Base-by-base conservation (phyloP, 2,113 vertebrate species). In the Sula dactylatra region DNA sequence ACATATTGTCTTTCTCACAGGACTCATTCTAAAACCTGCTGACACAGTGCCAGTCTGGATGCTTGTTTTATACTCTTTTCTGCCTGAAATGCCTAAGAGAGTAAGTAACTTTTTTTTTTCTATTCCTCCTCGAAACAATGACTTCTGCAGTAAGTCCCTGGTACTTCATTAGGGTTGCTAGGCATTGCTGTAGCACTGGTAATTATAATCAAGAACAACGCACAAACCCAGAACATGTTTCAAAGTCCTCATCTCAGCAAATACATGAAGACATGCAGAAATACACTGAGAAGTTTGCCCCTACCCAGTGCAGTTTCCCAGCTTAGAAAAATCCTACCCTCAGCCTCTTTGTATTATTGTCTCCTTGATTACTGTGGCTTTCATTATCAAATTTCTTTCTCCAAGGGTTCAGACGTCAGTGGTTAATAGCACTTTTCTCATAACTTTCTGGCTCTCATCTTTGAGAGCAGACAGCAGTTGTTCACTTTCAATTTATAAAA, bases 401-500 rank as follows among this genome's bases (percentile, higher is more conserved):
- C 82, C 78, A 69, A 17, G 32, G 50, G 67, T 95, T 92, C 26
- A 31, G 18, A 87, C 89, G 73, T 71, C 77, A 82, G 52, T 36
- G 27, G 47, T 82, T 91, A 93, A 93, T 21, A 44, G 61, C 13
- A 66, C 10, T 94, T 96, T 79, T 50, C 59, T 64, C 34, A 21
- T 71, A 74, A 94, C 47, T 91, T 84, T 82, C 59, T 91, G 34
- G 8, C 42, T 94, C 56, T 89, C 77, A 38, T 92, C 69, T 86
- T 88, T 94, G 55, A 44, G 72, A 83, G 36, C 71, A 69, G 77
- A 66, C 55, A 88, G 74, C n/a, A 71, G 8, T 40, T 76, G 44
- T 85, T 96, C 42, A 70, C 64, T 74, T 92, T 84, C 69, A n/a
- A 89, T 91, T 91, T 93, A 42, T 52, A 38, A 71, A 50, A 92